These are phyloP conservation scores for Shargacucullia verbasci DNA, from an alignment of 2,888 invertebrate species.

Conservation along the genomic window DNA sequence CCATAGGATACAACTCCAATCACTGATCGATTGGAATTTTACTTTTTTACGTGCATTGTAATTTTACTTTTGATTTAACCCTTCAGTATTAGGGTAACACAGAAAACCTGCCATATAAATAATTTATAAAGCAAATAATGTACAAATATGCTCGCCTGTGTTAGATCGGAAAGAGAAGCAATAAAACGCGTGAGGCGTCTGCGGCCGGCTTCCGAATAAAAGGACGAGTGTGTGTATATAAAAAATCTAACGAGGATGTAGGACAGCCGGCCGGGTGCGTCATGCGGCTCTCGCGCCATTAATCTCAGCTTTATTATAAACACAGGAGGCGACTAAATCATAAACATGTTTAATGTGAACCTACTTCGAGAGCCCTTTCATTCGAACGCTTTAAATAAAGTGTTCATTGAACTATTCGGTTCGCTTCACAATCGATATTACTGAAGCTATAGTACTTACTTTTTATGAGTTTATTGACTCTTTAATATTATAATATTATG, in stretches of 20 bases:
- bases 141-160: slow-evolving; percentile 62
- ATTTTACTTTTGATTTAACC: slow-evolving; percentile 26
- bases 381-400: slow-evolving; percentile 67
- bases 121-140: slow-evolving; percentile 62
- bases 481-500: not conserved
- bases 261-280: slow-evolving; percentile 67
- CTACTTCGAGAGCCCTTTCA: slow-evolving; percentile 63
- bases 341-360: slow-evolving; percentile 78
- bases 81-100: slow-evolving; percentile 35
- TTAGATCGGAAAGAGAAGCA: slow-evolving; percentile 73
- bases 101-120: slow-evolving; percentile 52
- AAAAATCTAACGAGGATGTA: slow-evolving; percentile 79
- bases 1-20: slow-evolving; percentile 40
- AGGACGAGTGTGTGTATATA: slow-evolving; percentile 72
- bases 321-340: slow-evolving; percentile 81
- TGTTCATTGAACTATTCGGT: slow-evolving; percentile 60
- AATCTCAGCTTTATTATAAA: slow-evolving; percentile 86
- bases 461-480: slow-evolving; percentile 27
- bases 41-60: slow-evolving; percentile 19
- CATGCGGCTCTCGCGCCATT: slow-evolving; percentile 72
- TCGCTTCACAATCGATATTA: slow-evolving; percentile 25
- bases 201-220: slow-evolving; percentile 77
- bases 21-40: no score
- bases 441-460: slow-evolving; percentile 16
- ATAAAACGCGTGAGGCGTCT: slow-evolving; percentile 77